phyloP scores from a whole-genome alignment of 1,140 invertebrate species.

The Sinonovacula constricta region DNA sequence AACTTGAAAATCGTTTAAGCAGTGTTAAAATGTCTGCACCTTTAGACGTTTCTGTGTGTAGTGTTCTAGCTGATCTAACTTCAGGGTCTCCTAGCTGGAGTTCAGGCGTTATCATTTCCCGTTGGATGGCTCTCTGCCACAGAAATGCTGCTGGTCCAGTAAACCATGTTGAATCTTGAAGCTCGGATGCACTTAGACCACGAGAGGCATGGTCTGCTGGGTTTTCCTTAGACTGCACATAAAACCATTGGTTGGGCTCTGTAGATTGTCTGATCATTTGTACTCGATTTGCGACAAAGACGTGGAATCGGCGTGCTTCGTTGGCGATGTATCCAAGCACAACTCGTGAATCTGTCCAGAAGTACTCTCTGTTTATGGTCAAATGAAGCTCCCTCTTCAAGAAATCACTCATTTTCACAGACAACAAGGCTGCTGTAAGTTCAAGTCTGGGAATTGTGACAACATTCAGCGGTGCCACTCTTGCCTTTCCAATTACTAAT shows the following conservation, averaged over 20 bases:
- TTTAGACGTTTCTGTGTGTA: background rate
- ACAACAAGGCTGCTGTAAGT: slow-evolving; percentile 57
- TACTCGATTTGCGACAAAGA: slow-evolving; percentile 59
- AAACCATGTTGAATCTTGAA: slow-evolving; percentile 38
- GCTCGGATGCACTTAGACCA: background rate
- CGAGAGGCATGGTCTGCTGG: slow-evolving; percentile 53
- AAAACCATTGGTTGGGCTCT: slow-evolving; percentile 48
- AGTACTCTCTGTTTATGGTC: slow-evolving; percentile 9
- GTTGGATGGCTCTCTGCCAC: slow-evolving; percentile 17
- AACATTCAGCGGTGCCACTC: slow-evolving; percentile 55
- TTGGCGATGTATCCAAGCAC: slow-evolving; percentile 56
- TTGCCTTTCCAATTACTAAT: slow-evolving; percentile 54
- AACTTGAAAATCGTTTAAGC: slow-evolving; percentile 23
- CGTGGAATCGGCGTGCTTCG: slow-evolving; percentile 51
- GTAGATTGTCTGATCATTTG: slow-evolving; percentile 52
- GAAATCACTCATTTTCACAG: slow-evolving; percentile 42
- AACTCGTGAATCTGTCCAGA: slow-evolving; percentile 47
- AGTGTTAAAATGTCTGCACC: slow-evolving; percentile 9
- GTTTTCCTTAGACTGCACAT: slow-evolving; percentile 47
- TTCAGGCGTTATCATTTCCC: background rate
- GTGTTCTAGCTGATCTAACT: background rate
- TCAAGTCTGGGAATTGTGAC: slow-evolving; percentile 59
- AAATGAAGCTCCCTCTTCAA: slow-evolving; percentile 48
- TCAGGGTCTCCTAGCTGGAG: slow-evolving; percentile 11
- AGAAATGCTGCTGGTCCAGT: slow-evolving; percentile 47